Evolutionary conservation across 2,113 vertebrate genomes (phyloP), one percentile per base, ranked within the genome.

Genomic region (Paramisgurnus dabryanus): DNA sequence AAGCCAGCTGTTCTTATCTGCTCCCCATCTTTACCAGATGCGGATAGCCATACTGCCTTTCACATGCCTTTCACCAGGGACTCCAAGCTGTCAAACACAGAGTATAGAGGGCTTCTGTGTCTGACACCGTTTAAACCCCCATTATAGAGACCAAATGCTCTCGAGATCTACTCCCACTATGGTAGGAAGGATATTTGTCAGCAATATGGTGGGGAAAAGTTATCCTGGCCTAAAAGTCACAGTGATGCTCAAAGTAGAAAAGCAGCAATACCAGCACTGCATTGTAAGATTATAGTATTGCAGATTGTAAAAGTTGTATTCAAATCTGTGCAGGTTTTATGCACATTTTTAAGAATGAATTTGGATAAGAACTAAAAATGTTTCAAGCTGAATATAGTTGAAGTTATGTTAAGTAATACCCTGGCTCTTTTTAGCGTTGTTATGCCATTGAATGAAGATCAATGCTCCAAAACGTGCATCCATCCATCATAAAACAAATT

Each of bases 1-100:
- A 80, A 84, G 82, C 87, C 87, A 89, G 88, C 84, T 90, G 89
- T 88, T 88, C 77, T 81, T 67, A 80, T 87, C 85, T 77, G 77
- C 80, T 81, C 72, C 50, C 68, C 79, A 57, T 81, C 78, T 83
- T 75, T 45, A 45, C 85, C 86, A 87, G 85, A 87, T 84, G 87
- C 57, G 70, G 9, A 73, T 74, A 77, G 74, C 81, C 67, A 76
- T 55, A 64, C 43, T 18, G 45, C 27, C 63, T 82, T 75, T 53
- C 57, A 66, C 70, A 61, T 39, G 40, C 55, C 53, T 53, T 70
- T 87, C 88, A 83, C 85, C 78, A 75, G 89, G 86, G 89, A 86
- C 70, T 39, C 71, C 6, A 45, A 64, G n/a, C 80, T 87, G 81
- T 88, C 83, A 84, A 45, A 69, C 53, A 76, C 77, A 57, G 64